Conservation (phyloP, 2,113 vertebrate genomes). For the Bubo blakistoni region DNA sequence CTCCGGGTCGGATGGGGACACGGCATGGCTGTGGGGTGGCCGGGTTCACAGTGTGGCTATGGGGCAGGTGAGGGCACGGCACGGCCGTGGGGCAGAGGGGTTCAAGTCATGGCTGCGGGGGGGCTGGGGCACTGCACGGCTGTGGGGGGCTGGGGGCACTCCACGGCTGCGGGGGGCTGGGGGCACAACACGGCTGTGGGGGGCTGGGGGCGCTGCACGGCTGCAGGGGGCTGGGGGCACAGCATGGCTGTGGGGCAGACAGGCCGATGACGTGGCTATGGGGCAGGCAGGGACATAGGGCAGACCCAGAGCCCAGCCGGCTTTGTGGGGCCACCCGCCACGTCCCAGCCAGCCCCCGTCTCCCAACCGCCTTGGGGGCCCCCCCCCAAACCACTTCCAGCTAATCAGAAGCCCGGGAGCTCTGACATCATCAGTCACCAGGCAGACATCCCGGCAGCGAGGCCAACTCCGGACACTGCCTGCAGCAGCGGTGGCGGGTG, state of each 20-base stretch:
- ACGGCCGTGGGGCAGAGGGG: neutral
- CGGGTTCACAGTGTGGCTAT: fast-evolving
- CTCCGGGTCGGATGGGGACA: fast-evolving
- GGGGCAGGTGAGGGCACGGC: neutral
- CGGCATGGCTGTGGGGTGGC: neutral
- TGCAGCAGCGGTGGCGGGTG: fast-evolving
- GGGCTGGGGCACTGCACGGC: neutral
- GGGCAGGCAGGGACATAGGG: neutral
- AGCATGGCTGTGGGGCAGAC: neutral
- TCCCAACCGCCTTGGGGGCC: fast-evolving
- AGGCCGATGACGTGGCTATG: neutral
- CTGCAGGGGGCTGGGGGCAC: neutral
- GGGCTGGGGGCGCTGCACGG: too few species aligned
- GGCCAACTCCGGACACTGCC: neutral
- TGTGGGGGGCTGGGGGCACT: too few species aligned
- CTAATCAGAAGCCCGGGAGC: neutral
- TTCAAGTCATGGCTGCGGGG: fast-evolving
- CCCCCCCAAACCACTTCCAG: neutral
- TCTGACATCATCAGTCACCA: slow-evolving; percentile 45
- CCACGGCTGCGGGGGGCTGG: neutral
- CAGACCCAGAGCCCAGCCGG: neutral
- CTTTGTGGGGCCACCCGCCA: neutral
- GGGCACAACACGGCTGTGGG: neutral
- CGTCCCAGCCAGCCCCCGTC: fast-evolving
- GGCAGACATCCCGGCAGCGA: neutral